These are phyloP conservation scores for Melinaea menophilus DNA, from an alignment of 2,888 invertebrate genomes.

Conservation along the genomic window DNA sequence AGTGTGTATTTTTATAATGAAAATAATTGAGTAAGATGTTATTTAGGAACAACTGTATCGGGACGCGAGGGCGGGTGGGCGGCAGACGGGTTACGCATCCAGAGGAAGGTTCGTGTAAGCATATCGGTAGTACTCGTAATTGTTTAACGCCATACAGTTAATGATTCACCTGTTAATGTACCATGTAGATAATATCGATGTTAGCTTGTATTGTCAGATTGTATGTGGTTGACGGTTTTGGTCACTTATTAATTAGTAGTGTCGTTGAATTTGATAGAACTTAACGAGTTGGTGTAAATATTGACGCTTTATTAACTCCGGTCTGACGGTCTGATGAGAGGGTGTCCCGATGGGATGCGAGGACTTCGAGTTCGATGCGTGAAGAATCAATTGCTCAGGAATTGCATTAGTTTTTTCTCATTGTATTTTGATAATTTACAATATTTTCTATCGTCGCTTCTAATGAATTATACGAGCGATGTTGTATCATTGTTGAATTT, in stretches of 20 bases:
- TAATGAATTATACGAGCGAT: constrained; percentile 50
- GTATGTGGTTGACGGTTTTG: constrained; percentile 61
- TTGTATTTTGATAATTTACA: constrained; percentile 60
- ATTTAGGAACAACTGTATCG: constrained; percentile 55
- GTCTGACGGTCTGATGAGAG: constrained; percentile 19
- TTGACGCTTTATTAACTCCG: constrained; percentile 50
- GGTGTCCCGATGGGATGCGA: too few relatives aligned
- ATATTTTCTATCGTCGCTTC: constrained; percentile 61
- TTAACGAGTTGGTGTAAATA: constrained; percentile 50
- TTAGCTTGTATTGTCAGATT: constrained; percentile 64
- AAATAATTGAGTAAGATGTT: constrained; percentile 66
- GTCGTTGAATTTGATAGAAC: constrained; percentile 66
- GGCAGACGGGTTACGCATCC: constrained; percentile 57
- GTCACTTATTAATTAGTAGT: constrained; percentile 61
- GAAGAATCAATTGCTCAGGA: constrained; percentile 63
- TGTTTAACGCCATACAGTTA: constrained; percentile 69
- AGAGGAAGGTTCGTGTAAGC: constrained; percentile 56
- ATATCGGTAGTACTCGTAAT: constrained; percentile 70
- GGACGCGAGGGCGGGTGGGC: constrained; percentile 41
- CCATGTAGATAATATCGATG: constrained; percentile 70
- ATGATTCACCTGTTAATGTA: constrained; percentile 74
- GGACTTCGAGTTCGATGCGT: too few relatives aligned
- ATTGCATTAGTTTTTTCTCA: constrained; percentile 68
- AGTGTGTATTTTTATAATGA: constrained; percentile 72
- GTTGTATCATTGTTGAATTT: constrained; percentile 68